Conservation (phyloP, 2,888 invertebrate species). For the Sialis fuliginosa region DNA sequence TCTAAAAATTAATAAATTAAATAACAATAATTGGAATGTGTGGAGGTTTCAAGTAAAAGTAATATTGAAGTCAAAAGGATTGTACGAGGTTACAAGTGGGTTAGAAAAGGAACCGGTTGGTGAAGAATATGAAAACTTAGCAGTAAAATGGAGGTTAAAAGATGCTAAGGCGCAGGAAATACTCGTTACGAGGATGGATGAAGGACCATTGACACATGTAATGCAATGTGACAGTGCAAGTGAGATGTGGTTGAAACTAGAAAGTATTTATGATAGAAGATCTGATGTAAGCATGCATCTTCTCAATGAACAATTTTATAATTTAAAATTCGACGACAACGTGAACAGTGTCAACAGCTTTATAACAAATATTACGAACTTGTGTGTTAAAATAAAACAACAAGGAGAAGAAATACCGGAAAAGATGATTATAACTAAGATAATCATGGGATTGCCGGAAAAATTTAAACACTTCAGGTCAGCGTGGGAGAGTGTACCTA, state of each 20-base stretch:
- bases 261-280: background rate
- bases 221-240: constrained; percentile 9
- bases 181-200: constrained; percentile 11
- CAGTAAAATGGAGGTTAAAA: constrained; percentile 9
- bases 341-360: no score
- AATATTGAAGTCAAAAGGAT: constrained; percentile 3
- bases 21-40: constrained; percentile 7
- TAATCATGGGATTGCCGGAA: constrained; percentile 11
- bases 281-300: constrained; percentile 11
- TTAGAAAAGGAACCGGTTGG: background rate
- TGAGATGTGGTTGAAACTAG: constrained; percentile 13
- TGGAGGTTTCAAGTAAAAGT: constrained; percentile 11
- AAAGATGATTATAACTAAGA: constrained; percentile 11
- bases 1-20: constrained; percentile 5
- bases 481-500: constrained; percentile 13
- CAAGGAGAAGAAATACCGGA: constrained; percentile 3
- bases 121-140: background rate
- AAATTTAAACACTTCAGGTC: constrained; percentile 10
- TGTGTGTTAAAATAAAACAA: background rate
- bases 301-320: constrained; percentile 3
- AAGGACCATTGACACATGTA: constrained; percentile 12
- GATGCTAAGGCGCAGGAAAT: constrained; percentile 12
- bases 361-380: background rate
- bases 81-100: background rate
- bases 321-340: background rate